phyloP scores from a whole-genome alignment of 2,888 invertebrate genomes.

The Drosophila nr. fundita region DNA sequence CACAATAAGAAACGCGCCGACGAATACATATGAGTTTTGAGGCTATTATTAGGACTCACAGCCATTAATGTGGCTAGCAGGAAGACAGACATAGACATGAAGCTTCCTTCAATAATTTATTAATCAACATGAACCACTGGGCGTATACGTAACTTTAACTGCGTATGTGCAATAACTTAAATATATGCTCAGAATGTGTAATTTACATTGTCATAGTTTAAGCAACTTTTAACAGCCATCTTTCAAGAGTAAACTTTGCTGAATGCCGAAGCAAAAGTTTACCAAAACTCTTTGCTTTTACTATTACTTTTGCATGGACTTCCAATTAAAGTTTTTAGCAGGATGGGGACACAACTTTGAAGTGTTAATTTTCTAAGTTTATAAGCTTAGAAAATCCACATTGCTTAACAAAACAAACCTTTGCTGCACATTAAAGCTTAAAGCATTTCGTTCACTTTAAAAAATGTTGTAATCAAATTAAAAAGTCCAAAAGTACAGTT shows the following conservation, averaged over 20 bases:
- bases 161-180: slow-evolving; percentile 33
- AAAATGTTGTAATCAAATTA: too few relatives aligned
- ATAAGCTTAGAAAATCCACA: slow-evolving; percentile 2
- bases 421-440: neutral
- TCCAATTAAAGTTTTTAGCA: slow-evolving; percentile 40
- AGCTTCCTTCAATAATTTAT: slow-evolving; percentile 6
- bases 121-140: slow-evolving; percentile 17
- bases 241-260: neutral
- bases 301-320: slow-evolving; percentile 17
- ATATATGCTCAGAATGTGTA: slow-evolving; percentile 16
- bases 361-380: slow-evolving; percentile 29
- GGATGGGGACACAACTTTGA: slow-evolving; percentile 26
- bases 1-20: slow-evolving; percentile 62
- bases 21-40: slow-evolving; percentile 74
- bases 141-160: slow-evolving; percentile 16
- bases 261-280: slow-evolving; percentile 17
- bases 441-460: neutral
- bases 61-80: slow-evolving; percentile 62
- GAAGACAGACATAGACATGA: slow-evolving; percentile 7
- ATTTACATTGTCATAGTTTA: slow-evolving; percentile 13
- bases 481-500: neutral
- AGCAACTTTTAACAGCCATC: slow-evolving; percentile 30
- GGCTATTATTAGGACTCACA: slow-evolving; percentile 42
- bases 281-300: slow-evolving; percentile 22
- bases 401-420: neutral